Conservation (phyloP, 2,113 vertebrate genomes). For the Ceyx melanurus region DNA sequence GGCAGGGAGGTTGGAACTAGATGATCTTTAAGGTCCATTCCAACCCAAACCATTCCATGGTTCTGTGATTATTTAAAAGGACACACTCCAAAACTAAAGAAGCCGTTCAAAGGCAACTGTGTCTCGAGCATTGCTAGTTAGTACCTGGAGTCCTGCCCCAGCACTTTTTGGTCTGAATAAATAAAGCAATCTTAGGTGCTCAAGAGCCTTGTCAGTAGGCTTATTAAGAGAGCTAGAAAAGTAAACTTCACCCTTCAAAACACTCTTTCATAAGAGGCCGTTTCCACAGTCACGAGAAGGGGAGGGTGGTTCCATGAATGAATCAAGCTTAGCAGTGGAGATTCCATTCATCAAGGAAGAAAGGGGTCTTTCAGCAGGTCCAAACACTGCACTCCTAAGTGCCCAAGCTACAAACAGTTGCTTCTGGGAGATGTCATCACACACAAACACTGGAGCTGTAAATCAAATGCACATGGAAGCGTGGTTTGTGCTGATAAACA, state of each 20-base stretch:
- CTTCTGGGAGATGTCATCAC: neutral
- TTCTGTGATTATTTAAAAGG: neutral
- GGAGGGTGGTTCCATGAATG: neutral
- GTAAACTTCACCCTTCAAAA: constrained; percentile 23
- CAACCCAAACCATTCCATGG: neutral
- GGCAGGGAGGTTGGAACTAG: neutral
- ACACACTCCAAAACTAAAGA: neutral
- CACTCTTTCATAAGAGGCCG: neutral
- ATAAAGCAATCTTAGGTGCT: neutral
- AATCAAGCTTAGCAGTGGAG: neutral
- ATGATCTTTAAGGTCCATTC: neutral
- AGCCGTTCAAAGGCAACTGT: neutral
- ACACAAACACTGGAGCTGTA: accelerated
- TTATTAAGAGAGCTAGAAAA: neutral
- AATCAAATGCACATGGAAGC: neutral
- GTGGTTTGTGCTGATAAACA: neutral
- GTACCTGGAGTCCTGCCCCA: neutral
- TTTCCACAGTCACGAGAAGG: neutral
- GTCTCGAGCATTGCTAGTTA: neutral
- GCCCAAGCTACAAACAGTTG: neutral
- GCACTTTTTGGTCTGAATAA: neutral
- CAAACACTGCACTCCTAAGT: accelerated
- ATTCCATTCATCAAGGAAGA: neutral
- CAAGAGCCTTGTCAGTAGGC: neutral
- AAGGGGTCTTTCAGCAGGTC: neutral